These are phyloP conservation scores for Agrypnia vestita DNA, from an alignment of 1,140 invertebrate genomes.

Conservation along the genomic window DNA sequence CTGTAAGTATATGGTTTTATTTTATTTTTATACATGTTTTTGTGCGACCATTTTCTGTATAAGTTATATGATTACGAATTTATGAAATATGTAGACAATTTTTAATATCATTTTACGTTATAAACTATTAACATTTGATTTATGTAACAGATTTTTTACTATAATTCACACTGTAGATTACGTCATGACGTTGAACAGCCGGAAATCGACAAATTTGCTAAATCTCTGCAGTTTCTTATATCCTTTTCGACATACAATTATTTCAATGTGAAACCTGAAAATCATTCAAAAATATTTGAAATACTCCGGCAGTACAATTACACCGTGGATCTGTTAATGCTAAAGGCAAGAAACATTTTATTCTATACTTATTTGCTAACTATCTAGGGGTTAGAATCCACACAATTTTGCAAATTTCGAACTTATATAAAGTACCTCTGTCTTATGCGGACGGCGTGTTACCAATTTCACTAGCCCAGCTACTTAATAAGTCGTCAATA, in stretches of 20 bases:
- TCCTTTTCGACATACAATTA: conserved; percentile 41
- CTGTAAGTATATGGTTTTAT: too few relatives aligned
- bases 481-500: too few relatives aligned
- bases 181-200: neutral
- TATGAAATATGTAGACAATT: too few relatives aligned
- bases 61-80: too few relatives aligned
- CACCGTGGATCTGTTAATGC: conserved; percentile 17
- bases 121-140: neutral
- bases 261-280: conserved; percentile 10
- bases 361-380: neutral
- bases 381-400: too few relatives aligned
- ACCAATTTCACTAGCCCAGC: too few relatives aligned
- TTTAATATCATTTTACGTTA: too few relatives aligned
- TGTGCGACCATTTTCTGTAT: too few relatives aligned
- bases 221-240: conserved; percentile 21
- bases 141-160: neutral
- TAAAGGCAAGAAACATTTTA: neutral
- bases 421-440: too few relatives aligned
- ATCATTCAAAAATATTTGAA: conserved; percentile 33
- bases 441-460: too few relatives aligned
- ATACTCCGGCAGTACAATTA: conserved; percentile 16
- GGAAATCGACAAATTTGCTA: conserved; percentile 11
- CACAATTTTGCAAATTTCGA: too few relatives aligned
- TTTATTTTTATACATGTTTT: too few relatives aligned
- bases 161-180: conserved; percentile 13